Evolutionary conservation across 2,888 invertebrate genomes (phyloP).

Genomic region (Parnassius orleans): DNA sequence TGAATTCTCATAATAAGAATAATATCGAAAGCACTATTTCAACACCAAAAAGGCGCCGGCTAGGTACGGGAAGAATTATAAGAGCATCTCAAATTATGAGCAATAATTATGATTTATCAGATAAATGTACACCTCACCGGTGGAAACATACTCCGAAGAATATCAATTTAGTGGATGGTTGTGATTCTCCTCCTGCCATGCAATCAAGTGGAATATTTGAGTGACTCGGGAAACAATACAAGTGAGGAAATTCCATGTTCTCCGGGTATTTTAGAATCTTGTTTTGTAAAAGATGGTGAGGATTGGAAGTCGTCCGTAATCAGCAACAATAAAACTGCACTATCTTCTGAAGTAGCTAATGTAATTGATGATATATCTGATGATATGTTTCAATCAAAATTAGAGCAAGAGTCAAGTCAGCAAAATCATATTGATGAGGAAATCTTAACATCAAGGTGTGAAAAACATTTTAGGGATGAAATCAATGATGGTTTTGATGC

Average conservation of each 20-base stretch:
- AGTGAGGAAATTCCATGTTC: constrained; percentile 51
- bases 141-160: constrained; percentile 32
- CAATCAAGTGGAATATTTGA: constrained; percentile 68
- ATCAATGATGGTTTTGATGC: constrained; percentile 72
- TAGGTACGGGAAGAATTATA: constrained; percentile 50
- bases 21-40: constrained; percentile 42
- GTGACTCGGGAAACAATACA: constrained; percentile 51
- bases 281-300: constrained; percentile 38
- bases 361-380: constrained; percentile 53
- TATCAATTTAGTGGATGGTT: constrained; percentile 34
- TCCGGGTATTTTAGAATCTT: constrained; percentile 47
- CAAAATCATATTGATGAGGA: constrained; percentile 36
- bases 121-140: constrained; percentile 44
- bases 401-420: constrained; percentile 35
- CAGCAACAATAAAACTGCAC: constrained; percentile 35
- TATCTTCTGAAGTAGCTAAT: constrained; percentile 34
- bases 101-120: constrained; percentile 6
- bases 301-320: constrained; percentile 51
- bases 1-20: constrained; percentile 39
- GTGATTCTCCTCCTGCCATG: constrained; percentile 70
- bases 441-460: constrained; percentile 36
- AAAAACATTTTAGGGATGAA: constrained; percentile 45
- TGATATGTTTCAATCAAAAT: constrained; percentile 60
- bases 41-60: constrained; percentile 65
- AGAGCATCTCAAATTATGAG: constrained; percentile 9